Evolutionary conservation across 2,113 vertebrate species (phyloP), one percentile per base, ranked within the genome.

Genomic region (Echinops telfairi): DNA sequence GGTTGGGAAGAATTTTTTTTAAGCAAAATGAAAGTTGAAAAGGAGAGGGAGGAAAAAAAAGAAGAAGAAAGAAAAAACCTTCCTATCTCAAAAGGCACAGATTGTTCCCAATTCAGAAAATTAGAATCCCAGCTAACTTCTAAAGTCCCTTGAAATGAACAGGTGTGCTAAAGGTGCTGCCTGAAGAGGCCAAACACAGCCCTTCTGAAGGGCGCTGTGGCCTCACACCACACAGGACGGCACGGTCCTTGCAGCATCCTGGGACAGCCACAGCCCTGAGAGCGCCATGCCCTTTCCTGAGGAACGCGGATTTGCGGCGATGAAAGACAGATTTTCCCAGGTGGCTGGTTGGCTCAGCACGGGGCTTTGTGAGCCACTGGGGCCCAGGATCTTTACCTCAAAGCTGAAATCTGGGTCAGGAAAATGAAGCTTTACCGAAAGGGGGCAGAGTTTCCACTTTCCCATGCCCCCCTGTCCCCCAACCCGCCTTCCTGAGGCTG

Each of bases 101-200:
- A 92, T 96, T 96, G 47, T 95, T 94, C 88, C 76, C 73, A 97
- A 95, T 90, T 96, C 62, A 85, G 88, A 75, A 14, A 92, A 94
- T 94, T 92, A 33, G 95, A 96, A 91, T 97, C 94, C 93, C 73
- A 80, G 90, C 84, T 57, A 88, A 94, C 23, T 94, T 96, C 89
- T 62, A 95, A 97, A 97, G 85, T 66, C 76, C 77, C 96, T 98
- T 97, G 68, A 96, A 98, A 98, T 84, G 3, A 96, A 38, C 71
- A 88, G 94, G 94, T 97, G 86, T 90, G 94, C 90, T 47, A 90
- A 33, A 96, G 97, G 81, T 94, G 88, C 96, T 94, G 94, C 95
- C 89, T 81, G 93, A 22, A 82, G 53, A 97, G 95, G 64, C 75
- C 81, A 89, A 95, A 79, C 36, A 43, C 76, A 81, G 47, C 96